These are phyloP conservation scores for Tetrax tetrax DNA, from an alignment of 2,113 vertebrate species.

Conservation along the genomic window DNA sequence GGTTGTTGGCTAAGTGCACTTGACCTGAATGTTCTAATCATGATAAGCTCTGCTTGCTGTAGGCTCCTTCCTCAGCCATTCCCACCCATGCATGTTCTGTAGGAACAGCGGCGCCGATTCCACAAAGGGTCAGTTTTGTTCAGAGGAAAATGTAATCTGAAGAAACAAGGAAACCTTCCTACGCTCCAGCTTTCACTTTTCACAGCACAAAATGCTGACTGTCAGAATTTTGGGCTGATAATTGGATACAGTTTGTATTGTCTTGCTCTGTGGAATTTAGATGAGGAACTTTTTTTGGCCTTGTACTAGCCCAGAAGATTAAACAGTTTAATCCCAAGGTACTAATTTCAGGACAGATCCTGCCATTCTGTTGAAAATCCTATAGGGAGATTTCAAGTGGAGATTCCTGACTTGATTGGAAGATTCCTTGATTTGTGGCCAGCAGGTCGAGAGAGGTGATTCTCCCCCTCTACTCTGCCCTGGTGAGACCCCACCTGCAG, in stretches of 20 bases:
- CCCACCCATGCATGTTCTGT: not conserved
- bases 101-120: accelerated
- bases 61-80: slow-evolving; percentile 12
- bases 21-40: slow-evolving; percentile 55
- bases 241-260: not conserved
- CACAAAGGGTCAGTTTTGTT: slow-evolving; percentile 17
- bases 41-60: not conserved
- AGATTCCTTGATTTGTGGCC: no score
- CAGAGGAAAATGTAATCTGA: not conserved
- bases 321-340: not conserved
- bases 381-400: not conserved
- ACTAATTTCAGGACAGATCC: not conserved
- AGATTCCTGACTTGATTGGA: not conserved
- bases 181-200: not conserved
- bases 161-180: slow-evolving; percentile 26
- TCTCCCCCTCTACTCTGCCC: no score
- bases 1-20: slow-evolving; percentile 43
- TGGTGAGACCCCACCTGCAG: no score
- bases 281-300: not conserved
- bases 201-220: not conserved
- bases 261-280: not conserved
- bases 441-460: no score
- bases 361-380: not conserved
- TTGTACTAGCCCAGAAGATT: not conserved
- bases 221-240: not conserved